phyloP scores from a whole-genome alignment of 2,888 invertebrate species.

The Limnephilus auricula region DNA sequence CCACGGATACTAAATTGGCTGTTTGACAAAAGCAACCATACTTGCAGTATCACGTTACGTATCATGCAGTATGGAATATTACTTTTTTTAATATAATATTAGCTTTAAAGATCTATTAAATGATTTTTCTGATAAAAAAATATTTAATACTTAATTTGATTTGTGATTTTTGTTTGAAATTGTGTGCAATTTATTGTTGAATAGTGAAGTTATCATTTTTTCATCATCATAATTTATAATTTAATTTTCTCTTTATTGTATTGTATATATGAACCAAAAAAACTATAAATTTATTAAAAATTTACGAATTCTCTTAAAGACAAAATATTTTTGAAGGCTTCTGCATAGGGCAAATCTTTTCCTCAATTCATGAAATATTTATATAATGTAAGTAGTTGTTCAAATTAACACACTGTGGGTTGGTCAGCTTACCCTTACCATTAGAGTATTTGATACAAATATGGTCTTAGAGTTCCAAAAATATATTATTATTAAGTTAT shows the following conservation, averaged over 20 bases:
- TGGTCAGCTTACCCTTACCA: slow-evolving; percentile 27
- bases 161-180: slow-evolving; percentile 43
- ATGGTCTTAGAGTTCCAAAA: slow-evolving; percentile 64
- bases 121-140: neutral
- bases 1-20: slow-evolving; percentile 20
- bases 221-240: neutral
- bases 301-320: slow-evolving; percentile 29
- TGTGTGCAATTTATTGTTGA: slow-evolving; percentile 48
- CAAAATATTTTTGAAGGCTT: slow-evolving; percentile 48
- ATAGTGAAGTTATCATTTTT: slow-evolving; percentile 24
- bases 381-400: slow-evolving; percentile 47
- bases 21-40: neutral
- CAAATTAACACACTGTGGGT: slow-evolving; percentile 33
- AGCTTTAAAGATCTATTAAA: neutral
- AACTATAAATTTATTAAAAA: slow-evolving; percentile 24
- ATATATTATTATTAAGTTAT: slow-evolving; percentile 58
- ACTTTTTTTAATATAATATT: neutral
- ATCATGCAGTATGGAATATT: neutral
- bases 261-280: slow-evolving; percentile 35
- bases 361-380: slow-evolving; percentile 33
- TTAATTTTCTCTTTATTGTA: slow-evolving; percentile 12
- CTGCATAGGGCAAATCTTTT: slow-evolving; percentile 52
- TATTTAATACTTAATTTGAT: slow-evolving; percentile 25
- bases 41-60: neutral
- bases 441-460: slow-evolving; percentile 61